Evolutionary conservation across 23 tunicate genomes (phyloP), one percentile per base, ranked within the genome.

Genomic region (Oikopleura albicans): DNA sequence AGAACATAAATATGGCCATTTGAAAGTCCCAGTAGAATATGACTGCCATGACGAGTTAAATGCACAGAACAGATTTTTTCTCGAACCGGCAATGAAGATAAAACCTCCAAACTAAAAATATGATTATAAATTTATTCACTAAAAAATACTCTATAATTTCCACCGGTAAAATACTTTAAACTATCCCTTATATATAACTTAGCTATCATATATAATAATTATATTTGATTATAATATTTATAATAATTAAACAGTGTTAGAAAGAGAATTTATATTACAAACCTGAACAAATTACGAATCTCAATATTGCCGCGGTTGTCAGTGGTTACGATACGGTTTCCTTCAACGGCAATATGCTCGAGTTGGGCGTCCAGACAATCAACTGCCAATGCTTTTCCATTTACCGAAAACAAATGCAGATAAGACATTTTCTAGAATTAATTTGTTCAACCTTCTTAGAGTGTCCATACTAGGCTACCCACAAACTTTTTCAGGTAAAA

Each of bases 361-460:
- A 94, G 83, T 83, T 90, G 87, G 75, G 91, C 31, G 87, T 94
- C 99, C 87, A 94, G 88, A 86, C 99, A 94, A 87, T 94, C 99
- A 1, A 94, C 86, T 0, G 99, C 96, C 8, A 94, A 86, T 84
- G 88, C 91, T 84, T 88, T 83, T 1, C 99, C 99, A 87, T 94
- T 94, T 87, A 94, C 91, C n/a, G 99, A 94, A 41, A 85, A 90
- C 75, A 94, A 87, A 39, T 90, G 96, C 8, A 94, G 87, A 84
- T 91, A 90, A 41, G 86, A 86, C 66, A 90, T 93, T 75, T 86
- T 88, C 94, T 92, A 76, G 0, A 86, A 86, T 8, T n/a, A n/a
- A n/a, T n/a, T n/a, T n/a, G n/a, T n/a, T n/a, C n/a, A n/a, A n/a
- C n/a, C n/a, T n/a, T n/a, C n/a, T n/a, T n/a, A n/a, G n/a, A n/a